A percentile compares a stretch with the other conserved stretches of the same genome.
Conservation (phyloP, 1,140 invertebrate genomes). For the Nylanderia fulva region DNA sequence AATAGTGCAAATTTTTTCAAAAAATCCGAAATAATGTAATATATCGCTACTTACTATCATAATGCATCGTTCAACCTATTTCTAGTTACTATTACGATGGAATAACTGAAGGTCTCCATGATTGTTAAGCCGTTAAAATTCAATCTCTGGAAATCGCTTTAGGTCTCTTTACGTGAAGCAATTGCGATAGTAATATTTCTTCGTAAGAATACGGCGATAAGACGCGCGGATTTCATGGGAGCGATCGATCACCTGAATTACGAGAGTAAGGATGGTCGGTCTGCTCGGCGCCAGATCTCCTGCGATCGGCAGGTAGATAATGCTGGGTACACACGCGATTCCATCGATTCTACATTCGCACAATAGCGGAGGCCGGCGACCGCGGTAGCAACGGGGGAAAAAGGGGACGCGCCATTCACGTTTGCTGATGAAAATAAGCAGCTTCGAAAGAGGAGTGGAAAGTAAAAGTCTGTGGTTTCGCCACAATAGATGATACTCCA, state of each 20-base stretch:
- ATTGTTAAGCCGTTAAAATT: constrained; percentile 47
- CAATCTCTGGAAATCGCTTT: constrained; percentile 30
- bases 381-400: constrained; percentile 60
- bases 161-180: constrained; percentile 22
- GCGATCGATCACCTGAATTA: constrained; percentile 70
- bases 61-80: background rate
- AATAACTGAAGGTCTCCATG: constrained; percentile 6
- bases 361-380: constrained; percentile 72
- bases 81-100: background rate
- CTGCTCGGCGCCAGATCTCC: constrained; percentile 79
- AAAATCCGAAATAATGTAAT: background rate
- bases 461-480: constrained; percentile 71
- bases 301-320: constrained; percentile 82
- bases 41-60: background rate
- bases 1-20: background rate
- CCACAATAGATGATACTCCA: constrained; percentile 43
- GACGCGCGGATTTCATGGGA: constrained; percentile 50
- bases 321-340: constrained; percentile 80
- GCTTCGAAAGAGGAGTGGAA: constrained; percentile 69
- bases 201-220: constrained; percentile 41
- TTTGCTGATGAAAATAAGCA: constrained; percentile 73
- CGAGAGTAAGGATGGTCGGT: constrained; percentile 57
- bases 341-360: constrained; percentile 79
- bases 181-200: constrained; percentile 49
- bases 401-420: constrained; percentile 75